Conservation (phyloP, 2,888 invertebrate genomes). For the Nomada goodeniana region DNA sequence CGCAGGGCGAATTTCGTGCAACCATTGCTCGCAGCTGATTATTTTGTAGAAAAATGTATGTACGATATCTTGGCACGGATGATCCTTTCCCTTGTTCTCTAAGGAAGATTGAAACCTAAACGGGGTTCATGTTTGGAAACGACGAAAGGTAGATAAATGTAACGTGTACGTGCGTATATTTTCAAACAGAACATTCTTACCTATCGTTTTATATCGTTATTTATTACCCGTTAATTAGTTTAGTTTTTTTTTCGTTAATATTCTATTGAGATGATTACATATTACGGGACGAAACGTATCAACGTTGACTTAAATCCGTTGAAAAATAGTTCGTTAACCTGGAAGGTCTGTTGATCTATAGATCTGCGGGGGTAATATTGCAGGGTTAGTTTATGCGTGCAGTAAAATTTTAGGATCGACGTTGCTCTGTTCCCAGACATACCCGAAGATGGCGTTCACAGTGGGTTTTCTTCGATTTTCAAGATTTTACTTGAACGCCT, state of each 20-base stretch:
- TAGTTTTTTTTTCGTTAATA: background rate
- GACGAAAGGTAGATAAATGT: background rate
- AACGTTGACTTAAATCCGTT: background rate
- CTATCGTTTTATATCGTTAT: constrained; percentile 16
- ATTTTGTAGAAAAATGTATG: background rate
- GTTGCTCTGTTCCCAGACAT: constrained; percentile 32
- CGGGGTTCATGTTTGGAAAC: background rate
- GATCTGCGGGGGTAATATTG: constrained; percentile 46
- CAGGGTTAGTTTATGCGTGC: constrained; percentile 40
- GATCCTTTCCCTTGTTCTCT: background rate
- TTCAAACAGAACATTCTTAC: constrained; percentile 15
- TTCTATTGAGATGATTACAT: background rate
- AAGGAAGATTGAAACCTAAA: background rate
- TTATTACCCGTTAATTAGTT: background rate
- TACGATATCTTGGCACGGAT: too few species aligned
- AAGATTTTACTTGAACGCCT: constrained; percentile 63
- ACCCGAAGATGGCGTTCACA: constrained; percentile 67
- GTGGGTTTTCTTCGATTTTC: constrained; percentile 73
- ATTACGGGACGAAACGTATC: background rate
- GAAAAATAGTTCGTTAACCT: constrained; percentile 34
- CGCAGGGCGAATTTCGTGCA: background rate
- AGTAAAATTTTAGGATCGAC: constrained; percentile 55
- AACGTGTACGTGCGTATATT: background rate
- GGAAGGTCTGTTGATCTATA: constrained; percentile 50
- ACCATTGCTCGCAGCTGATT: background rate